phyloP scores from a whole-genome alignment of 2,888 invertebrate genomes.

The Amphipoea lucens region DNA sequence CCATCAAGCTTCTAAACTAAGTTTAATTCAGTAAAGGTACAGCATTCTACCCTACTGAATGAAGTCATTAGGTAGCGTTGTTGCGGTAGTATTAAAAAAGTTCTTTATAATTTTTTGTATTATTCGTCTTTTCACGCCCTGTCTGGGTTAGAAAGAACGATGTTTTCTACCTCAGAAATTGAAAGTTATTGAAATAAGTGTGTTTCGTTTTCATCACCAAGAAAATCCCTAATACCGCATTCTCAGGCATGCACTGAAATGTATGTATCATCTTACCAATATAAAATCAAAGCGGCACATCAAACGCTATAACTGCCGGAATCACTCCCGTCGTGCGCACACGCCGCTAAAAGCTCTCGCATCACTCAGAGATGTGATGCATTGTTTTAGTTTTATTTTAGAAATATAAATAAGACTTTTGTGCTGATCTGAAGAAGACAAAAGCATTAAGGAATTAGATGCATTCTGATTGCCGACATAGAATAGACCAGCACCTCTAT shows the following conservation, averaged over 20 bases:
- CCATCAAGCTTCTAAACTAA: too few relatives aligned
- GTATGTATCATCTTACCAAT: constrained; percentile 38
- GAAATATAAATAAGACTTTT: constrained; percentile 15
- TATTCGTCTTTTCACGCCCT: too few relatives aligned
- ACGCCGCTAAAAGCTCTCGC: constrained; percentile 50
- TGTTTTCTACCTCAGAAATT: too few relatives aligned
- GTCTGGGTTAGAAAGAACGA: too few relatives aligned
- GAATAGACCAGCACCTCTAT: not conserved
- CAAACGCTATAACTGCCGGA: constrained; percentile 46
- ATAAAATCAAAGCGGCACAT: constrained; percentile 42
- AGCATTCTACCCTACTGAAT: too few relatives aligned
- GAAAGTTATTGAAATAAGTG: too few relatives aligned
- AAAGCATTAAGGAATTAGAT: not conserved
- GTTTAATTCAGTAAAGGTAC: too few relatives aligned
- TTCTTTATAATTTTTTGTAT: too few relatives aligned
- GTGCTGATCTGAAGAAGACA: not conserved
- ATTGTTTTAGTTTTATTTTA: constrained; percentile 33
- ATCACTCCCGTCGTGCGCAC: constrained; percentile 42
- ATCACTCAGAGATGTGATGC: constrained; percentile 29
- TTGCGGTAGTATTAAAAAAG: too few relatives aligned
- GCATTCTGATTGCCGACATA: not conserved
- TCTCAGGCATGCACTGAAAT: not conserved
- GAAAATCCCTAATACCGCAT: not conserved
- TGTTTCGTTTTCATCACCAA: not conserved
- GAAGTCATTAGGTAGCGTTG: too few relatives aligned